A percentile compares a stretch with the other conserved stretches of the same genome.
These are phyloP conservation scores for Brienomyrus brachyistius DNA, from an alignment of 2,113 vertebrate species.

Conservation along the genomic window DNA sequence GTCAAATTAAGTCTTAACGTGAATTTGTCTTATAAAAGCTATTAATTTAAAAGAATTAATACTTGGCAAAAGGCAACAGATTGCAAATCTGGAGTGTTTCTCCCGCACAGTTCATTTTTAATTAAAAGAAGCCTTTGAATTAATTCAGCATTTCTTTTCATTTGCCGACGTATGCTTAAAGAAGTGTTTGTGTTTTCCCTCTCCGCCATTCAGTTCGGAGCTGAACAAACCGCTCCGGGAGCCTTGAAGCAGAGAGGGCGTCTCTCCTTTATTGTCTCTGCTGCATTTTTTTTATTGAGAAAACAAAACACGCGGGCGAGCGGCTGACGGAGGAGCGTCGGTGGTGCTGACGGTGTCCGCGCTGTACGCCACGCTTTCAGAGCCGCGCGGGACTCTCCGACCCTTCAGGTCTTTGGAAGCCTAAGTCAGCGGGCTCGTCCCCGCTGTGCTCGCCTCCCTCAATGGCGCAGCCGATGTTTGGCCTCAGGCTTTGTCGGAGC, in stretches of 20 bases:
- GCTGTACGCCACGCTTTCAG: background rate
- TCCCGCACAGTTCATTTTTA: slow-evolving; percentile 10
- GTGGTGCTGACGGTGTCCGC: background rate
- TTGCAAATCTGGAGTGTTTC: slow-evolving; percentile 10
- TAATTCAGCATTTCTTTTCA: slow-evolving; percentile 10
- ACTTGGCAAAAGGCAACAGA: slow-evolving; percentile 22
- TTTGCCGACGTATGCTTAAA: background rate
- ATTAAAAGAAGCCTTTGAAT: slow-evolving; percentile 21
- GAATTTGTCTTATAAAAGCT: slow-evolving; percentile 1
- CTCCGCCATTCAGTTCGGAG: background rate
- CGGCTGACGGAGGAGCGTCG: background rate
- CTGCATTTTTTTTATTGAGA: background rate
- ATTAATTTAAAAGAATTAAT: slow-evolving; percentile 22
- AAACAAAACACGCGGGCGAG: background rate
- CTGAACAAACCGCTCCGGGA: background rate
- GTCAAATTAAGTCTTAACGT: slow-evolving; percentile 2
- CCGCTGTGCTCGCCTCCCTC: background rate
- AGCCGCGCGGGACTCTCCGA: background rate
- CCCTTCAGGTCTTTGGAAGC: background rate
- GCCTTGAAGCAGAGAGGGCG: background rate
- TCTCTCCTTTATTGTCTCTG: background rate
- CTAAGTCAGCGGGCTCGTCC: background rate
- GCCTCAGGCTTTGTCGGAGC: background rate
- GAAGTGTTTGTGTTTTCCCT: slow-evolving; percentile 11
- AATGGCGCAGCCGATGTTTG: background rate